Percentiles rank a stretch among this genome's conserved stretches.
Conservation (phyloP, 2,888 invertebrate genomes). For the Aproaerema taeniolella region DNA sequence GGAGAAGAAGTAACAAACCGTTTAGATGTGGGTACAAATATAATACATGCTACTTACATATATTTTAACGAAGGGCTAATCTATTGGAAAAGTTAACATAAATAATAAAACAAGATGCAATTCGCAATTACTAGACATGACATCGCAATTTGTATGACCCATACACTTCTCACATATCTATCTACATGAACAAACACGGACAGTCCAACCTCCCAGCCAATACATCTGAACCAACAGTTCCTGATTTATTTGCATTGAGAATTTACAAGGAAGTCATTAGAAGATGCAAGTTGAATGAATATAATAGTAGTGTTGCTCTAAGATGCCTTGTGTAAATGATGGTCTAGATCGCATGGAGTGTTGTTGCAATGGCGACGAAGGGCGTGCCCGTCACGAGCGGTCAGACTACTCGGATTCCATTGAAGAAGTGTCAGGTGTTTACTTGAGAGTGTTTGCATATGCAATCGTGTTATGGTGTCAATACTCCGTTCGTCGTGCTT, state of each 20-base stretch:
- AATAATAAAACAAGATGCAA: not conserved
- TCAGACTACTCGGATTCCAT: not conserved
- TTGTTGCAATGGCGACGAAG: conserved; percentile 2
- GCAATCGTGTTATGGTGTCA: no score
- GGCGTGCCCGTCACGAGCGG: conserved; percentile 11
- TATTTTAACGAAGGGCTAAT: no score
- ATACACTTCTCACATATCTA: no score
- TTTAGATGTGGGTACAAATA: no score
- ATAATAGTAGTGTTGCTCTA: no score
- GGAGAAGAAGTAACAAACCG: no score
- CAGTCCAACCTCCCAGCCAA: no score
- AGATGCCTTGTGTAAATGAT: conserved; percentile 15
- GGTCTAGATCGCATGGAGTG: conserved; percentile 17
- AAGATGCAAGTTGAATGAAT: conserved; percentile 16
- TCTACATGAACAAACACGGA: no score
- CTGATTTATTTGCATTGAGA: conserved; percentile 4
- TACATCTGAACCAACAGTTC: conserved; percentile 8
- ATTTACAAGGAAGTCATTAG: conserved; percentile 17
- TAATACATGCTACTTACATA: no score
- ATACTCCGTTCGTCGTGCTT: no score
- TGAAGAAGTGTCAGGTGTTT: not conserved
- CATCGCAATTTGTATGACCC: no score
- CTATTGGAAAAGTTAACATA: not conserved
- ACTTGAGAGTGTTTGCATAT: no score
- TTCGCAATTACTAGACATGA: not conserved